Evolutionary conservation across 2,113 vertebrate genomes (phyloP).

Genomic region (Platysternon megacephalum): DNA sequence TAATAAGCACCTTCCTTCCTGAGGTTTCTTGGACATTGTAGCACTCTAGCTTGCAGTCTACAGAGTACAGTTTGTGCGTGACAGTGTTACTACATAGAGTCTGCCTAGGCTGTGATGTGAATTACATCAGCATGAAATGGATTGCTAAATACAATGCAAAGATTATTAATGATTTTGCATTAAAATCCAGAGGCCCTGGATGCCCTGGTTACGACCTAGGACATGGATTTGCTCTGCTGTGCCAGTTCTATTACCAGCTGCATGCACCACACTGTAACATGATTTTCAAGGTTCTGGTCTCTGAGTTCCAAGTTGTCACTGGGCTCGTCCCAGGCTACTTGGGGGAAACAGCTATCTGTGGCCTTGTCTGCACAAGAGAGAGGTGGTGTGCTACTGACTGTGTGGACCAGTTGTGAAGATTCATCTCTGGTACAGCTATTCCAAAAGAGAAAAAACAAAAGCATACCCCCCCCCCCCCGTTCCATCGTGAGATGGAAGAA

Average conservation of each 20-base stretch:
- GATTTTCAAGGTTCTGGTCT: not conserved
- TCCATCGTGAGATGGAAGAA: not conserved
- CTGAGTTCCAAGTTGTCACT: not conserved
- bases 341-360: not conserved
- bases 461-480: too few species aligned
- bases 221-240: not conserved
- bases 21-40: not conserved
- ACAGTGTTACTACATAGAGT: not conserved
- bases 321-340: not conserved
- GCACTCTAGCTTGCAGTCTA: not conserved
- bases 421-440: not conserved
- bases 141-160: not conserved
- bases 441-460: not conserved
- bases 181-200: not conserved
- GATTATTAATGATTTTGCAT: fast-evolving
- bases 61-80: not conserved
- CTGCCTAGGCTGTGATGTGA: not conserved
- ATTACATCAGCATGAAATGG: fast-evolving
- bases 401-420: not conserved
- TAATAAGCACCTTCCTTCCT: conserved; percentile 8
- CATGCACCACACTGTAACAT: not conserved
- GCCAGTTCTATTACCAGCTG: not conserved
- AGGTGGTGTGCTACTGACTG: fast-evolving
- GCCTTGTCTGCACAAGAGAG: not conserved
- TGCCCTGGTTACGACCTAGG: not conserved